Percentiles rank a stretch among this genome's conserved stretches.
phyloP scores from a whole-genome alignment of 2,797 vertebrate genomes.

The Forpus xanthops region DNA sequence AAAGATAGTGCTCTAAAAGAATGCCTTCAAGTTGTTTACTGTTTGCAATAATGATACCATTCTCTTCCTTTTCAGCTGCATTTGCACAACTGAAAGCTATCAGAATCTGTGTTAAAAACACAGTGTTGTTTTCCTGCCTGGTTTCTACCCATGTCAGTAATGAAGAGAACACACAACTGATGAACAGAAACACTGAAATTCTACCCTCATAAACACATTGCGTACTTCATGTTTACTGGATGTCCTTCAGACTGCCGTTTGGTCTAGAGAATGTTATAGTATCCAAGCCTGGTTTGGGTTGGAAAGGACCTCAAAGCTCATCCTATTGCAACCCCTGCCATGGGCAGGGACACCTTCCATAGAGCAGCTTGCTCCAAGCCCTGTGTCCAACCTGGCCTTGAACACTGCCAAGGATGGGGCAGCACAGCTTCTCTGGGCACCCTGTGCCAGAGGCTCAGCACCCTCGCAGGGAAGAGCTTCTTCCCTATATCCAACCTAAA shows the following conservation, averaged over 20 bases:
- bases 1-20: not conserved
- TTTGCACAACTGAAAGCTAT: not conserved
- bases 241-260: not conserved
- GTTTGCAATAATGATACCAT: not conserved
- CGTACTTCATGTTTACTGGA: not conserved
- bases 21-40: not conserved
- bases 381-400: too few relatives aligned
- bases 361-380: too few relatives aligned
- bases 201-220: not conserved
- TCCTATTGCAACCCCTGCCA: not conserved
- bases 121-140: not conserved
- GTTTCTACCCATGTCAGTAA: not conserved
- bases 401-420: too few relatives aligned
- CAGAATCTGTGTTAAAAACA: not conserved
- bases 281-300: not conserved
- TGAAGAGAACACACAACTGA: not conserved
- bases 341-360: too few relatives aligned
- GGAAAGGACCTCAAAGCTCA: not conserved
- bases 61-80: not conserved
- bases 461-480: not conserved
- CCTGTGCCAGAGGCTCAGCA: not conserved
- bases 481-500: too few relatives aligned
- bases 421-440: not conserved
- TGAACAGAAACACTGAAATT: not conserved
- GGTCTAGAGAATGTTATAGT: not conserved